A percentile compares a stretch with the other conserved stretches of the same genome.
These are phyloP conservation scores for Parnassius mnemosyne DNA, from an alignment of 2,888 invertebrate species.

Conservation along the genomic window DNA sequence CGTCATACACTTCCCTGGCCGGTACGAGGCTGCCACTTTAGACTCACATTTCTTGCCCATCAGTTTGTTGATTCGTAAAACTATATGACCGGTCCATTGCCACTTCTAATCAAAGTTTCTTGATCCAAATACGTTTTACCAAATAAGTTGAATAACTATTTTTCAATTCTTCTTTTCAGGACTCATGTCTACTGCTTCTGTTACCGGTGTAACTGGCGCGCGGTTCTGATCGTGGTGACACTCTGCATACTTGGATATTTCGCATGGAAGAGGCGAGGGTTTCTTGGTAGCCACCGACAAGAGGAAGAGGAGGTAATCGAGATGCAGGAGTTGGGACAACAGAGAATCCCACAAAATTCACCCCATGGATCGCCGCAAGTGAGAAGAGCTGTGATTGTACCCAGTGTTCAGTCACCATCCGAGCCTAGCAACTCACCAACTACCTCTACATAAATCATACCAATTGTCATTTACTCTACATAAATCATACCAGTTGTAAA, in stretches of 20 bases:
- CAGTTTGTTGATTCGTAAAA: no score
- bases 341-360: constrained; percentile 17
- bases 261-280: constrained; percentile 56
- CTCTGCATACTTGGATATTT: constrained; percentile 49
- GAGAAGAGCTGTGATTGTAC: constrained; percentile 32
- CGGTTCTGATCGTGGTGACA: constrained; percentile 44
- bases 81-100: no score
- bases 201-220: constrained; percentile 58
- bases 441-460: neutral
- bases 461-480: no score
- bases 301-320: constrained; percentile 47
- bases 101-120: no score
- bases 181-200: constrained; percentile 66
- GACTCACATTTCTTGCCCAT: no score
- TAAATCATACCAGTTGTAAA: no score
- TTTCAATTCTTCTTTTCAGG: constrained; percentile 41
- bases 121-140: no score
- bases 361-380: constrained; percentile 34
- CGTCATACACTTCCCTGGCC: no score
- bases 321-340: constrained; percentile 38
- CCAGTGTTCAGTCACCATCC: constrained; percentile 55
- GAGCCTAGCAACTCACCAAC: constrained; percentile 41
- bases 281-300: constrained; percentile 44
- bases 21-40: no score
- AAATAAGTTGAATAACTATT: no score